These are phyloP conservation scores for Macropodus opercularis DNA, from an alignment of 2,797 vertebrate species.

Conservation along the genomic window DNA sequence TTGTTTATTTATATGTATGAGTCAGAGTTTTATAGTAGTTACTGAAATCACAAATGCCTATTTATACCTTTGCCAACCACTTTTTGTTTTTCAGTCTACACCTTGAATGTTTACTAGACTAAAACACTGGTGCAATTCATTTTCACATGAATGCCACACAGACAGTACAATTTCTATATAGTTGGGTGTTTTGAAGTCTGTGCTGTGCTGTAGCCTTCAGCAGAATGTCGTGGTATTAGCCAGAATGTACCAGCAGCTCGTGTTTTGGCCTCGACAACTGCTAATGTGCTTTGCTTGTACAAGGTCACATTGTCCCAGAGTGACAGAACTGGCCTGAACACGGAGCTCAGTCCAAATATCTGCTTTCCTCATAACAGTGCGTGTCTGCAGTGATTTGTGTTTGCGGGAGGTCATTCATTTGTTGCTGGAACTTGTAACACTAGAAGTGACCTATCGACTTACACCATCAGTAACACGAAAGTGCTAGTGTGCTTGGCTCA, in stretches of 20 bases:
- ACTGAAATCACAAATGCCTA: not conserved
- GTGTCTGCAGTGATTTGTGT: constrained; percentile 68
- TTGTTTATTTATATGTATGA: constrained; percentile 12
- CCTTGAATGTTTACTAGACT: not conserved
- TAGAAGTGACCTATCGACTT: constrained; percentile 76
- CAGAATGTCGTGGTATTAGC: too few relatives aligned
- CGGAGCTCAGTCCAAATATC: constrained; percentile 42
- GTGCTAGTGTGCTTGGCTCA: constrained; percentile 73
- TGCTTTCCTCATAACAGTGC: constrained; percentile 52
- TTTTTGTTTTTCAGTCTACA: not conserved
- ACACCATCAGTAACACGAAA: constrained; percentile 70
- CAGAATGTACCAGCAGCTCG: too few relatives aligned
- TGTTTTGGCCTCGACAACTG: constrained; percentile 31
- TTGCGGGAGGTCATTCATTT: constrained; percentile 56
- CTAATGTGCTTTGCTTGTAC: constrained; percentile 57
- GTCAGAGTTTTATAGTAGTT: not conserved
- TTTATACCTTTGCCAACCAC: not conserved
- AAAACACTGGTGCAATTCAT: not conserved
- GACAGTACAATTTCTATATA: too few relatives aligned
- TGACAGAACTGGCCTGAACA: constrained; percentile 54
- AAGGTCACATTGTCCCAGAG: constrained; percentile 62
- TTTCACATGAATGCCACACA: not conserved
- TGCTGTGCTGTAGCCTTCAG: too few relatives aligned
- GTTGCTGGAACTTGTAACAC: constrained; percentile 72
- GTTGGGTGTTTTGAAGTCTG: constrained; percentile 16